Conservation (phyloP, 2,113 vertebrate genomes). For the Aramus guarauna region DNA sequence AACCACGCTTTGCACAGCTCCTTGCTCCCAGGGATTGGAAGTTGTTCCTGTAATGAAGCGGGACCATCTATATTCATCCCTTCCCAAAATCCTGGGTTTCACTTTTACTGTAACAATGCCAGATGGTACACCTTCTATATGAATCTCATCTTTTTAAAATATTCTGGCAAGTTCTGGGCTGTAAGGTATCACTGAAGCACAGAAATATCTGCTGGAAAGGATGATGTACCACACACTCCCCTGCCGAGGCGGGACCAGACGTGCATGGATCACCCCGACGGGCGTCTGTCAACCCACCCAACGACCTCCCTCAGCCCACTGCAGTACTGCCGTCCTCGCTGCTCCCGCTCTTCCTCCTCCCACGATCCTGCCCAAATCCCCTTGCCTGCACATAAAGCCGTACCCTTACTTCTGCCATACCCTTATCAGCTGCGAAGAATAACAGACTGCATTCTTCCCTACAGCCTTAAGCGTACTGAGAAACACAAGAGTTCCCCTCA, state of each 20-base stretch:
- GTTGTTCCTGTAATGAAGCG: background rate
- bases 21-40: background rate
- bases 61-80: background rate
- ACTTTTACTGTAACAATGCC: background rate
- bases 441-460: background rate
- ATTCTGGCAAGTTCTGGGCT: background rate
- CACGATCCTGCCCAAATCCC: background rate
- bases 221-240: background rate
- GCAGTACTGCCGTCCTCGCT: background rate
- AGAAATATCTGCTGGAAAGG: background rate
- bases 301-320: accelerated
- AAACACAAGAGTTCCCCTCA: background rate
- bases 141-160: background rate
- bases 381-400: background rate
- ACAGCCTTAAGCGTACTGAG: background rate
- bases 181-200: background rate
- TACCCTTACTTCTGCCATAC: background rate
- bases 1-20: accelerated
- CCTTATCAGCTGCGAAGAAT: accelerated
- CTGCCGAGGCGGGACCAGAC: background rate
- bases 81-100: background rate
- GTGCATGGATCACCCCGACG: accelerated
- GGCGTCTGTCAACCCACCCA: background rate
- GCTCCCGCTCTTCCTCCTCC: background rate
- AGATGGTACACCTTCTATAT: background rate